These are phyloP conservation scores for Ips typographus DNA, from an alignment of 1,140 invertebrate genomes.

Conservation along the genomic window DNA sequence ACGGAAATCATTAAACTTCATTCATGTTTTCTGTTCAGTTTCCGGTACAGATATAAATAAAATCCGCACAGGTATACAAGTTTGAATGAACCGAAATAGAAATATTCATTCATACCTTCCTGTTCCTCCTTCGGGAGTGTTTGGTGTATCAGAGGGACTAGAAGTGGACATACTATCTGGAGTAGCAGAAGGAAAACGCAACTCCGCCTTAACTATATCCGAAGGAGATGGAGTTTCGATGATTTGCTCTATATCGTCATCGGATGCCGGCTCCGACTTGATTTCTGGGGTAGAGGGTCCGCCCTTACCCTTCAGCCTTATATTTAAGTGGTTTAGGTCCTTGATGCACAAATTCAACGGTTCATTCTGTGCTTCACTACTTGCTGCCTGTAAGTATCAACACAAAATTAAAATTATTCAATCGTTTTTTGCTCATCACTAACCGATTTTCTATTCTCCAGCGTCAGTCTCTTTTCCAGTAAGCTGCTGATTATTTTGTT, in stretches of 20 bases:
- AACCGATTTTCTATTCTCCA: slow-evolving; percentile 57
- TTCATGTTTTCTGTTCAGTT: too few relatives aligned
- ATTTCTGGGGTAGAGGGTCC: slow-evolving; percentile 59
- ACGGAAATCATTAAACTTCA: too few relatives aligned
- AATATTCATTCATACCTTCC: slow-evolving; percentile 31
- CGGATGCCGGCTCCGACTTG: slow-evolving; percentile 59
- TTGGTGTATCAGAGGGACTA: slow-evolving; percentile 32
- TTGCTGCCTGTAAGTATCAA: not conserved
- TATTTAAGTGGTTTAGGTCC: slow-evolving; percentile 67
- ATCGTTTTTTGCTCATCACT: not conserved
- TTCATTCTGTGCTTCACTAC: slow-evolving; percentile 60
- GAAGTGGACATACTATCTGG: slow-evolving; percentile 30
- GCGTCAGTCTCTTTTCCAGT: slow-evolving; percentile 66
- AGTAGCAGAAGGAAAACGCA: slow-evolving; percentile 35
- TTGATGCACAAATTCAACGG: slow-evolving; percentile 82
- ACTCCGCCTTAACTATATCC: slow-evolving; percentile 36
- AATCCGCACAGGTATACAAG: too few relatives aligned
- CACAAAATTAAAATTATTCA: slow-evolving; percentile 3
- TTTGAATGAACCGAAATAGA: too few relatives aligned
- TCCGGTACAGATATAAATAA: too few relatives aligned
- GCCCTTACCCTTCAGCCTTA: slow-evolving; percentile 61
- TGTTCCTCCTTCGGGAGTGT: slow-evolving; percentile 39
- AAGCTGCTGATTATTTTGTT: slow-evolving; percentile 69
- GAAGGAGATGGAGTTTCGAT: slow-evolving; percentile 55
- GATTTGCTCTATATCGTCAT: slow-evolving; percentile 59